A percentile compares a stretch with the other conserved stretches of the same genome.
Evolutionary conservation across 2,113 vertebrate species (phyloP).

Genomic region (Galbula dea): DNA sequence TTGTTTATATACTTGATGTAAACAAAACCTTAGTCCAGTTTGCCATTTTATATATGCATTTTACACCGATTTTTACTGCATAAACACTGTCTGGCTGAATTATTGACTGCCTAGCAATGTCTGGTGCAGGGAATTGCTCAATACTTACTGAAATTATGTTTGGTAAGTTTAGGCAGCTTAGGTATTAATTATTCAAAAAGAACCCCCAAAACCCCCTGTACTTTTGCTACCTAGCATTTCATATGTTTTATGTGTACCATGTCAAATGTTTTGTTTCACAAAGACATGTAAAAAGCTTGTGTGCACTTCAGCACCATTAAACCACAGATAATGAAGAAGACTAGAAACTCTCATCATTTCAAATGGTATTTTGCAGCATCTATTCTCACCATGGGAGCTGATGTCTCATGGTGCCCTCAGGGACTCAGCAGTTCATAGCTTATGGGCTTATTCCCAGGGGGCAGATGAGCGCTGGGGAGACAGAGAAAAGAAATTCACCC

Average conservation of each 20-base stretch:
- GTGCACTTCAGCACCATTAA: not conserved
- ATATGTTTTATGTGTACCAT: not conserved
- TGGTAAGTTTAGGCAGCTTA: not conserved
- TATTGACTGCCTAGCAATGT: not conserved
- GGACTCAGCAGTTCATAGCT: not conserved
- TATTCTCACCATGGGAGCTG: not conserved
- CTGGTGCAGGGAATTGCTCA: not conserved
- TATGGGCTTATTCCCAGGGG: not conserved
- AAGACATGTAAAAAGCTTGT: not conserved
- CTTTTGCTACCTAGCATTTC: not conserved
- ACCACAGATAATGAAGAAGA: not conserved
- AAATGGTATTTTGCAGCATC: not conserved
- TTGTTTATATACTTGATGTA: not conserved
- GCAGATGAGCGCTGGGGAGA: rapidly evolving
- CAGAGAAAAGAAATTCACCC: not conserved
- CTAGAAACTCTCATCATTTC: not conserved
- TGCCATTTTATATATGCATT: not conserved
- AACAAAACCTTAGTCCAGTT: not conserved
- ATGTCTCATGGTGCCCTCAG: rapidly evolving
- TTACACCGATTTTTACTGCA: not conserved
- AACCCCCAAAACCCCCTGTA: not conserved
- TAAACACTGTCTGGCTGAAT: slow-evolving; percentile 19
- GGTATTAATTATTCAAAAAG: not conserved
- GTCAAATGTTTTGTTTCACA: not conserved
- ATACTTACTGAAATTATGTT: not conserved